phyloP scores from a whole-genome alignment of 2,888 invertebrate species.

The Trachelus troglodyta region DNA sequence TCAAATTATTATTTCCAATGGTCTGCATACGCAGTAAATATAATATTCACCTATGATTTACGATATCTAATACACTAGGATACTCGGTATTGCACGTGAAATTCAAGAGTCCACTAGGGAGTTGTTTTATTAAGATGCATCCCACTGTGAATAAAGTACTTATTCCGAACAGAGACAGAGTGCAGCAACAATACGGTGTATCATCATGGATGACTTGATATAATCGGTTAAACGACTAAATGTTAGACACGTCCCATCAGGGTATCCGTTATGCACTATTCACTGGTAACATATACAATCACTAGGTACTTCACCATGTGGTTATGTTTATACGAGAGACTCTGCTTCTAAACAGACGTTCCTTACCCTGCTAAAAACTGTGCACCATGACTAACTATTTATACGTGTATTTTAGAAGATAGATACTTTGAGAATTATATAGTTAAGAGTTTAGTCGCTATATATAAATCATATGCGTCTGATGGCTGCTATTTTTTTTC shows the following conservation, averaged over 20 bases:
- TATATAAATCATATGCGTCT: neutral
- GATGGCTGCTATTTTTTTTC: neutral
- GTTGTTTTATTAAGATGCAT: neutral
- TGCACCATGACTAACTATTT: neutral
- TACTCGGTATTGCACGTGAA: neutral
- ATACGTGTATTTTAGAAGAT: neutral
- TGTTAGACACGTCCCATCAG: neutral
- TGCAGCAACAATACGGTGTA: neutral
- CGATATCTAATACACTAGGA: neutral
- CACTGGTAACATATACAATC: neutral
- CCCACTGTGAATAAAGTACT: neutral
- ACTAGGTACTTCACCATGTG: neutral
- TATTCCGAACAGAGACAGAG: neutral
- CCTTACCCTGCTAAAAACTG: neutral
- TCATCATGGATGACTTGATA: neutral
- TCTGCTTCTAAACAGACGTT: neutral
- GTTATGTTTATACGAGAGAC: neutral
- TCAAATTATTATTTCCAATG: neutral
- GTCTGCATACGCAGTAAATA: neutral
- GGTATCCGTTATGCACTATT: neutral
- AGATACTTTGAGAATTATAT: neutral
- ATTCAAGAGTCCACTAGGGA: neutral
- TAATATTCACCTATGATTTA: neutral
- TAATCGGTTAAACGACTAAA: neutral
- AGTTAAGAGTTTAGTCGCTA: neutral